Evolutionary conservation across 2,113 vertebrate genomes (phyloP).

Genomic region (cat (Felis catus)): DNA sequence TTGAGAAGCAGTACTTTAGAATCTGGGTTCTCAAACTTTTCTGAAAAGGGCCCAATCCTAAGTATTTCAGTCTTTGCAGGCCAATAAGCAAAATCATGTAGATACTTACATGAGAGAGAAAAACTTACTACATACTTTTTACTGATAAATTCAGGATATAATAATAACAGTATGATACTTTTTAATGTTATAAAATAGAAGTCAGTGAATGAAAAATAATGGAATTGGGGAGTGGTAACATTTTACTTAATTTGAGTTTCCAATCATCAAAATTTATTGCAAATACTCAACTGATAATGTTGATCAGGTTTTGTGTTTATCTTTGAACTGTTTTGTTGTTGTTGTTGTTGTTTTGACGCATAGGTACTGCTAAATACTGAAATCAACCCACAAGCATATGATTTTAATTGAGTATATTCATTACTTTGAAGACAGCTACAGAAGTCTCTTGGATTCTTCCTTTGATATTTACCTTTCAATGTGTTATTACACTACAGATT

Average conservation of each 20-base stretch:
- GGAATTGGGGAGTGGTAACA: neutral
- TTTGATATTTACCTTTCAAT: conserved; percentile 26
- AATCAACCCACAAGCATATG: neutral
- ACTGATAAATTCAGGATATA: neutral
- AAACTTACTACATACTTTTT: neutral
- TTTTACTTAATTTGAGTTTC: conserved; percentile 15
- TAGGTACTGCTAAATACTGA: neutral
- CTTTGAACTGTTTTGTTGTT: conserved; percentile 22
- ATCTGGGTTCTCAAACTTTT: neutral
- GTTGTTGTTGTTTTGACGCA: neutral
- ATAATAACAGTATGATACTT: neutral
- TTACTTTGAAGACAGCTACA: conserved; percentile 11
- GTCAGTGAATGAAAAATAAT: conserved; percentile 1
- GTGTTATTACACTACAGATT: neutral
- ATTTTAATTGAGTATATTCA: conserved; percentile 54
- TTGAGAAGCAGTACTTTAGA: neutral
- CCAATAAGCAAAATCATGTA: neutral
- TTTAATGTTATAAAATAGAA: neutral
- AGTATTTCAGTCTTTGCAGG: neutral
- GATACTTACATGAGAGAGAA: neutral
- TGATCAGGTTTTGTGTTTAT: conserved; percentile 43
- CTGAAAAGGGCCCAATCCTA: neutral
- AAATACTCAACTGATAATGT: neutral
- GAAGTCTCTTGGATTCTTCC: conserved; percentile 22
- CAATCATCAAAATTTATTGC: neutral